Evolutionary conservation across 2,113 vertebrate genomes (phyloP).

Genomic region (Poeciliopsis occidentalis): DNA sequence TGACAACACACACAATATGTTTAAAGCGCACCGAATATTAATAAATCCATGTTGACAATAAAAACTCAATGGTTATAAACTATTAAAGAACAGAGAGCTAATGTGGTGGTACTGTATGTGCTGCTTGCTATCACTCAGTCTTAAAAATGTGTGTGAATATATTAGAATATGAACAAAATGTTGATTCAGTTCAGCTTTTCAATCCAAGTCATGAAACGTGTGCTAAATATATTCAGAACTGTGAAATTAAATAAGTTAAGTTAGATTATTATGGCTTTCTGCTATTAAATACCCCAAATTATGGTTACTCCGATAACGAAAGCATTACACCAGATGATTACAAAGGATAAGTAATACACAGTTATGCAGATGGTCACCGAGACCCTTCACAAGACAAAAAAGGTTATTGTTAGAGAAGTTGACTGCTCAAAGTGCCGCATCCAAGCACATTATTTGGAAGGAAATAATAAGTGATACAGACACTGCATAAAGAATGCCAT

Average conservation of each 20-base stretch:
- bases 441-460: background rate
- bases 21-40: slow-evolving; percentile 6
- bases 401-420: too few relatives aligned
- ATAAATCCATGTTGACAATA: slow-evolving; percentile 33
- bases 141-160: background rate
- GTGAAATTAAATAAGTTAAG: too few relatives aligned
- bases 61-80: slow-evolving; percentile 1
- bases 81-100: background rate
- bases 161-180: background rate
- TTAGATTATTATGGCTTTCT: too few relatives aligned
- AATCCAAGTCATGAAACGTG: background rate
- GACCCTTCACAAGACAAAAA: too few relatives aligned
- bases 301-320: background rate
- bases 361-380: background rate
- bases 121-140: background rate
- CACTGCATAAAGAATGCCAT: too few relatives aligned
- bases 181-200: background rate
- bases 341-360: background rate
- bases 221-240: background rate
- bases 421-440: too few relatives aligned
- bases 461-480: background rate
- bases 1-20: background rate
- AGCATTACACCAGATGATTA: background rate
- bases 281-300: too few relatives aligned
- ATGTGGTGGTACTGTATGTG: background rate